A percentile compares a stretch with the other conserved stretches of the same genome.
These are phyloP conservation scores for Venustoraphidia nigricollis DNA, from an alignment of 2,888 invertebrate species.

Conservation along the genomic window DNA sequence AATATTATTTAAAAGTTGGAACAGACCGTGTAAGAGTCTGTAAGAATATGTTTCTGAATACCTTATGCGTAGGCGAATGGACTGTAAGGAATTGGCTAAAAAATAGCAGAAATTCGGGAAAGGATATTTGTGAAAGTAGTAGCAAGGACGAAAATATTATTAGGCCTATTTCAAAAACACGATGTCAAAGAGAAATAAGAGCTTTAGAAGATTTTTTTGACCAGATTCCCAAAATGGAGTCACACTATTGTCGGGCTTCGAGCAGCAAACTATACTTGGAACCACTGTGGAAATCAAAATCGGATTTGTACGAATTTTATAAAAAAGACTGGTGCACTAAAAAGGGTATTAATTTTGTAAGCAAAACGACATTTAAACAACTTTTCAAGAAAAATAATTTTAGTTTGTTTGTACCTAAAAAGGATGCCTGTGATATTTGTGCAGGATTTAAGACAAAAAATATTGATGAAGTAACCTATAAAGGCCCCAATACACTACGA, in stretches of 20 bases:
- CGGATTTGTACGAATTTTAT: neutral
- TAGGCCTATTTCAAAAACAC: neutral
- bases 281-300: neutral
- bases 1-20: neutral
- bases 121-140: no score
- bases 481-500: no score
- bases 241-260: neutral
- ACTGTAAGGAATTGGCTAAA: neutral
- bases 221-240: neutral
- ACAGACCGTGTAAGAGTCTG: slow-evolving; percentile 1
- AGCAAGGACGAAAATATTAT: neutral
- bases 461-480: neutral
- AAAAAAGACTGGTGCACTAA: neutral
- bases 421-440: slow-evolving; percentile 4
- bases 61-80: neutral
- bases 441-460: slow-evolving; percentile 1
- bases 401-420: slow-evolving; percentile 1
- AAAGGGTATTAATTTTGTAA: neutral
- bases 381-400: neutral
- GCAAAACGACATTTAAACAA: neutral
- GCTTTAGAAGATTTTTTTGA: neutral
- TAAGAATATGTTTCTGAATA: neutral
- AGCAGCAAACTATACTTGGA: neutral
- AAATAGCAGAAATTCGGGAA: no score
- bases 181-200: neutral